Evolutionary conservation across 2,888 invertebrate species (phyloP).

Genomic region (Malachius bipustulatus): DNA sequence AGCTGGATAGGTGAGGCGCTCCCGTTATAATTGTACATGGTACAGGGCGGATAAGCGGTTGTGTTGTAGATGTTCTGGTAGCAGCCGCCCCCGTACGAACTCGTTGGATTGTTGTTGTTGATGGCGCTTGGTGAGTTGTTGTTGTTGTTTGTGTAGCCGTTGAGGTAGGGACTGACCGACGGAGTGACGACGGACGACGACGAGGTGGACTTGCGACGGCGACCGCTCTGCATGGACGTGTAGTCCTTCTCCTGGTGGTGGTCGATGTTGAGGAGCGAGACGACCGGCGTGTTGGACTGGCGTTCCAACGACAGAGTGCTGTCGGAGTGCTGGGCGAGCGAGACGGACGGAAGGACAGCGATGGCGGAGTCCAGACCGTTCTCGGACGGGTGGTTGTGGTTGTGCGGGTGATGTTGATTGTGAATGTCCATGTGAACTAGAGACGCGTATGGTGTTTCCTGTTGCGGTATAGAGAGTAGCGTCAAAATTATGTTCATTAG

Average conservation of each 20-base stretch:
- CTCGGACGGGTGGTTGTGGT: conserved; percentile 11
- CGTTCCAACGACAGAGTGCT: too few relatives aligned
- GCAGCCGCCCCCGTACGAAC: conserved; percentile 1
- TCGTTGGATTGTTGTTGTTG: conserved; percentile 12
- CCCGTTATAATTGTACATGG: too few relatives aligned
- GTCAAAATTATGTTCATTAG: too few relatives aligned
- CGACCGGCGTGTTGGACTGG: conserved; percentile 33
- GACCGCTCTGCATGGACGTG: conserved; percentile 34
- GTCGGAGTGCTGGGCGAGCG: conserved; percentile 11
- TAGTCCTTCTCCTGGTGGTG: conserved; percentile 34
- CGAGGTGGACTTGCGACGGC: conserved; percentile 23
- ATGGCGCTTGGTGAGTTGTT: conserved; percentile 7
- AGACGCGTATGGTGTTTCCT: conserved; percentile 39
- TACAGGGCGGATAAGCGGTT: not conserved
- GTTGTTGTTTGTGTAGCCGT: not conserved
- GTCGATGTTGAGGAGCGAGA: conserved; percentile 32
- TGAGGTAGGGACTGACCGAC: not conserved
- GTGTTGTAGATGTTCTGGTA: not conserved
- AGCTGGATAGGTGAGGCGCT: too few relatives aligned
- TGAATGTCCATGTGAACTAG: conserved; percentile 34
- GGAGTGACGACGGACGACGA: too few relatives aligned
- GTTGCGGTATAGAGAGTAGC: too few relatives aligned
- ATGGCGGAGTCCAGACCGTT: too few relatives aligned
- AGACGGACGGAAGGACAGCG: conserved; percentile 10
- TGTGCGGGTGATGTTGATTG: conserved; percentile 31